phyloP scores from a whole-genome alignment of 2,888 invertebrate species.

The Nezara viridula region DNA sequence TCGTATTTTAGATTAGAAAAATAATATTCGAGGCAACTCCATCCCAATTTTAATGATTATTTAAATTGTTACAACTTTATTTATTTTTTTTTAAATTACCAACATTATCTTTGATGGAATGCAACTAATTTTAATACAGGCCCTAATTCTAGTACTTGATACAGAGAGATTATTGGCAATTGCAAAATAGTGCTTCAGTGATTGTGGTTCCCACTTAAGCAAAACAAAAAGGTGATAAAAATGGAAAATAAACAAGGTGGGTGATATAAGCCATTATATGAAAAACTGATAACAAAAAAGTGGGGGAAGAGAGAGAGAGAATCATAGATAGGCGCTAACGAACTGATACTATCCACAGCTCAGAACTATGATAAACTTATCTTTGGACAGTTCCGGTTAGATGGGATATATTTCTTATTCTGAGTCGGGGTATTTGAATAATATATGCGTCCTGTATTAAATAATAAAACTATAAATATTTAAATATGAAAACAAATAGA shows the following conservation, averaged over 20 bases:
- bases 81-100: no score
- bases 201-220: slow-evolving; percentile 5
- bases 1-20: no score
- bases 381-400: not conserved
- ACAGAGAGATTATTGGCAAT: not conserved
- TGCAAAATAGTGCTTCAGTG: not conserved
- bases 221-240: slow-evolving; percentile 41
- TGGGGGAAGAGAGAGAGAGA: not conserved
- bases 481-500: no score
- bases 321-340: slow-evolving; percentile 31
- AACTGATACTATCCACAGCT: slow-evolving; percentile 11
- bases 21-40: no score
- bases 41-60: no score
- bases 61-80: no score
- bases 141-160: not conserved
- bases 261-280: slow-evolving; percentile 30
- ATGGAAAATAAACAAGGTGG: slow-evolving; percentile 34
- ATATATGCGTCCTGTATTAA: not conserved
- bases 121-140: not conserved
- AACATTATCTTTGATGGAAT: not conserved
- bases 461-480: slow-evolving; percentile 8
- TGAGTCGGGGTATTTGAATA: not conserved
- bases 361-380: not conserved
- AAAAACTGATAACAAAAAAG: not conserved
- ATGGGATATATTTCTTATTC: slow-evolving; percentile 21